phyloP scores from a whole-genome alignment of 2,888 invertebrate genomes.

The Boloria selene region DNA sequence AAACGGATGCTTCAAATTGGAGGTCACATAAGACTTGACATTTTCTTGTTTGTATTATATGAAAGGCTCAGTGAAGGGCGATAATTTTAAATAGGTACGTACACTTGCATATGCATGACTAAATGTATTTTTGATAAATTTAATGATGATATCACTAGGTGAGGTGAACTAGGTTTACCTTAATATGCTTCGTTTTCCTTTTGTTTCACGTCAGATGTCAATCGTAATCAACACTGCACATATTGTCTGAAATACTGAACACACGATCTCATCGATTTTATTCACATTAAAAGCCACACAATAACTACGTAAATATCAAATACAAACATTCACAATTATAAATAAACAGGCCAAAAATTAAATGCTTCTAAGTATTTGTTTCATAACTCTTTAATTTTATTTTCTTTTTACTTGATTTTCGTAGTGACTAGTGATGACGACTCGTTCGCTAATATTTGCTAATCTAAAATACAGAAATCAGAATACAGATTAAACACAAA shows the following conservation, averaged over 20 bases:
- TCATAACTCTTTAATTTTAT: conserved; percentile 50
- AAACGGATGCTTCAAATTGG: conserved; percentile 55
- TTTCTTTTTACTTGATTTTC: conserved; percentile 44
- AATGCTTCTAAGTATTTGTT: conserved; percentile 31
- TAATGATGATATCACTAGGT: conserved; percentile 17
- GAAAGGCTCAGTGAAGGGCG: conserved; percentile 61
- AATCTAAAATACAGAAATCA: conserved; percentile 14
- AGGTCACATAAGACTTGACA: conserved; percentile 72
- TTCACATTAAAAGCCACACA: conserved; percentile 55
- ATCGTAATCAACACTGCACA: conserved; percentile 78
- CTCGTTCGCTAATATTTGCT: conserved; percentile 40
- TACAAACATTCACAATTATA: conserved; percentile 46
- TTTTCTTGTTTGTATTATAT: conserved; percentile 65
- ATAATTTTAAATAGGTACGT: conserved; percentile 34
- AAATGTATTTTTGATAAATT: conserved; percentile 25
- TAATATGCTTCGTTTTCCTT: conserved; percentile 63
- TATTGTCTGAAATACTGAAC: conserved; percentile 62
- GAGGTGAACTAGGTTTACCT: conserved; percentile 54
- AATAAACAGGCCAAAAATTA: conserved; percentile 53
- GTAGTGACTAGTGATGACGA: conserved; percentile 40
- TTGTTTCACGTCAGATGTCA: conserved; percentile 74
- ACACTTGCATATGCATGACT: conserved; percentile 24
- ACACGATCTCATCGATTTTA: conserved; percentile 62
- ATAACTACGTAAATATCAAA: conserved; percentile 46
- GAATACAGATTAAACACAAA: too few species aligned